A percentile compares a stretch with the other conserved stretches of the same genome.
These are phyloP conservation scores for Dicyrtoma fusca DNA, from an alignment of 2,888 invertebrate species.

Conservation along the genomic window DNA sequence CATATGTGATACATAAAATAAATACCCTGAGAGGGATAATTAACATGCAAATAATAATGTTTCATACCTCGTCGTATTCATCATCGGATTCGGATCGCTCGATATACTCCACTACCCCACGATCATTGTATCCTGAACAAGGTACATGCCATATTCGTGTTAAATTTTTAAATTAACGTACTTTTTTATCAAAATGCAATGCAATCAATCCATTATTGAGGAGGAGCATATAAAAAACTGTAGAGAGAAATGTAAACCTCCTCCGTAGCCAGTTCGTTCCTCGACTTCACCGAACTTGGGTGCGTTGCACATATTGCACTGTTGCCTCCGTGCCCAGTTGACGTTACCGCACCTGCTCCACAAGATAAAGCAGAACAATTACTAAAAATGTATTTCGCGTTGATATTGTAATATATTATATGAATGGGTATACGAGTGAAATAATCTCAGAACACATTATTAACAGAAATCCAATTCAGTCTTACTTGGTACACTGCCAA, in stretches of 20 bases:
- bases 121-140: slow-evolving; percentile 80
- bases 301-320: slow-evolving; percentile 98
- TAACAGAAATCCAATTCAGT: slow-evolving; percentile 15
- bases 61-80: slow-evolving; percentile 88
- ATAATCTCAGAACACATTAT: not conserved
- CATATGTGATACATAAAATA: no score
- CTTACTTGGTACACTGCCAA: slow-evolving; percentile 94
- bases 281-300: slow-evolving; percentile 92
- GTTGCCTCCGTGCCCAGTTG: slow-evolving; percentile 94
- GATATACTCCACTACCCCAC: slow-evolving; percentile 94
- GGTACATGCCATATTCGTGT: slow-evolving; percentile 24
- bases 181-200: slow-evolving; percentile 3
- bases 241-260: slow-evolving; percentile 63
- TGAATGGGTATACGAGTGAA: not conserved
- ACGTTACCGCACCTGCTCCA: slow-evolving; percentile 87
- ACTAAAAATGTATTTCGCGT: not conserved
- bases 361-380: not conserved
- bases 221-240: slow-evolving; percentile 5
- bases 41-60: not conserved
- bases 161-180: slow-evolving; percentile 5
- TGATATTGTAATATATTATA: no score
- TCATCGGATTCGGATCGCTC: slow-evolving; percentile 84
- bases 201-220: not conserved
- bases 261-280: slow-evolving; percentile 78
- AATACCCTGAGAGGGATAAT: not conserved